Evolutionary conservation across 2,888 invertebrate species (phyloP), one percentile per base, ranked within the genome.

Genomic region (Leucophenga maculata): DNA sequence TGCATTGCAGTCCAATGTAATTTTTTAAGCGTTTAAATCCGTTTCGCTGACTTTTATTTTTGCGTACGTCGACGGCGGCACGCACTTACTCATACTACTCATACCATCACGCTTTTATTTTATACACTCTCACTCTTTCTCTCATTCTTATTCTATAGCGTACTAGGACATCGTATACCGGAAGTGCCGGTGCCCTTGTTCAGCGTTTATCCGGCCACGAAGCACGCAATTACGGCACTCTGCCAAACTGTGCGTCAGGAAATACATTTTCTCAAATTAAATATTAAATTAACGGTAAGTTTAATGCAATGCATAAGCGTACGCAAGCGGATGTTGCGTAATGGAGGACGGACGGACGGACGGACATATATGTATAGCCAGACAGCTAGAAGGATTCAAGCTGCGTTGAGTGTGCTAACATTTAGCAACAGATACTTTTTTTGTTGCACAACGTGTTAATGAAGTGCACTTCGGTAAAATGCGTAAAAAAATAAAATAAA

Each of bases 231-330:
- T 52, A 89, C 90, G 16, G 91, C 91, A 46, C 81, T 92, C 26
- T 90, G 91, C 14, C 91, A 92, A 83, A 91, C 91, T 60, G 85
- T 91, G 39, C 89, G 91, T 65, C 90, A 90, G 81, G 92, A 92
- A 84, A 89, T 92, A 70, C 84, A 86, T 80, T 89, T 86, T 78
- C 86, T 88, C 72, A 89, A 88, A 83, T 84, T 88, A 81, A 87
- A 88, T 80, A 86, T 88, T 78, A 88, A 89, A 84, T 79, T 88
- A 78, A 88, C 89, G 82, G 89, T 88, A 85, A 85, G 86, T 85
- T 81, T 80, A 78, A 80, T 82, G 80, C 82, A 79, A 31, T 76
- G 80, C 77, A n/a, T n/a, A n/a, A n/a, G n/a, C n/a, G n/a, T n/a
- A n/a, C n/a, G 76, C 72, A 69, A 64, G 44, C 32, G 31, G 39